Evolutionary conservation across 2,797 vertebrate species (phyloP), one percentile per base, ranked within the genome.

Genomic region (Brachyalestes nurse): DNA sequence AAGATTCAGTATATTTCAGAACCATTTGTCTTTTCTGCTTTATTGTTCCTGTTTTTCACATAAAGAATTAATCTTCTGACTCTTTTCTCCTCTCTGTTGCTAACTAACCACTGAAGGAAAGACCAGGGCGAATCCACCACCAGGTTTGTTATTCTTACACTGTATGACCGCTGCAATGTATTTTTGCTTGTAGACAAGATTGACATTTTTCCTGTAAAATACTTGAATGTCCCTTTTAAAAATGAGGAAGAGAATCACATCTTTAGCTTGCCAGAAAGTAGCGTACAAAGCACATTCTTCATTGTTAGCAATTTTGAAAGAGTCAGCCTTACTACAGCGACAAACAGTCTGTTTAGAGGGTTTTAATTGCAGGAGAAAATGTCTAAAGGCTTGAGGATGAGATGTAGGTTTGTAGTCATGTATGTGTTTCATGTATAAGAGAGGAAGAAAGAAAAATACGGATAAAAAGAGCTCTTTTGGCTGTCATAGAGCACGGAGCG

Each of bases 21-120:
- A 58, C 6, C 38, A 81, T 60, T 71, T 87, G 82, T 90, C 83
- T 47, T 86, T 85, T 86, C 84, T 82, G 38, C 74, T 81, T 47
- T 60, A 84, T 88, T 23, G 85, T 86, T 90, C 93, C 79, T 88
- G 87, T 55, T 88, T 85, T 83, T 88, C 90, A 90, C 91, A 88
- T 86, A 90, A 90, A 84, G 86, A 86, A 85, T 93, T 94, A 87
- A 92, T 86, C 87, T 93, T 79, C 87, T 78, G 94, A 93, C 93
- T 91, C 88, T 94, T 86, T 93, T 85, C 90, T 84, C 93, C 90
- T 96, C 93, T 93, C 88, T 93, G 89, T 93, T 87, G 82, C 92
- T 90, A 92, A 90, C 91, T 92, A 89, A 91, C 88, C 92, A 88
- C 92, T 93, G 88, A 95, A 98, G 97, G 94, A 98, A 97, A 95